Percentiles rank a stretch among this genome's conserved stretches.
Conservation (phyloP, 1,140 invertebrate genomes). For the Pogonognathellus flavescens region DNA sequence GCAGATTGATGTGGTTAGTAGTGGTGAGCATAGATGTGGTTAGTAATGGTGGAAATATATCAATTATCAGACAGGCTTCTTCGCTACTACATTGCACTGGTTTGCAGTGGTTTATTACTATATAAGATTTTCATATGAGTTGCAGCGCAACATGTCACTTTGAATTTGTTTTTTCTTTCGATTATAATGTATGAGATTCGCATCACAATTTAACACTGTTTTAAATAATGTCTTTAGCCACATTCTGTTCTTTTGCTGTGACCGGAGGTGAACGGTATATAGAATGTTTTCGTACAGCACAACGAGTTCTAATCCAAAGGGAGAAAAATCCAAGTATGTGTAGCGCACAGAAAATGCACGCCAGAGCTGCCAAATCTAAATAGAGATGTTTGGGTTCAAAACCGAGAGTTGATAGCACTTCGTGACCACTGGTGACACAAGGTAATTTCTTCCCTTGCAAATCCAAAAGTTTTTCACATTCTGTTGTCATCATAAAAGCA, state of each 20-base stretch:
- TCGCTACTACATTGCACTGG: too few species aligned
- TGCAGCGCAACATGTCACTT: too few species aligned
- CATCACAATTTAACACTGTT: too few species aligned
- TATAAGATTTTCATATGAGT: too few species aligned
- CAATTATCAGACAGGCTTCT: too few species aligned
- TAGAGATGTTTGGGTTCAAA: constrained; percentile 16
- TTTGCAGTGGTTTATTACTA: too few species aligned
- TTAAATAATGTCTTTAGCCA: too few species aligned
- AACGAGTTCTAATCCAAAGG: constrained; percentile 25
- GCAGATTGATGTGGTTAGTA: too few species aligned
- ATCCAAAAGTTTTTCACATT: neutral
- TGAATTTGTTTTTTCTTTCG: too few species aligned
- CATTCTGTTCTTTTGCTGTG: neutral
- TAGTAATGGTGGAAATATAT: too few species aligned
- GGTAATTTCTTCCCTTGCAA: neutral
- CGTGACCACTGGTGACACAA: neutral
- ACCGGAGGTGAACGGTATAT: neutral
- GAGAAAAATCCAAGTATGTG: constrained; percentile 35
- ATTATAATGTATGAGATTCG: too few species aligned
- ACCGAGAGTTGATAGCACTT: constrained; percentile 32
- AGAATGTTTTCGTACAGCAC: constrained; percentile 4
- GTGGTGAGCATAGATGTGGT: too few species aligned
- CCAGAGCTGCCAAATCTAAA: constrained; percentile 7
- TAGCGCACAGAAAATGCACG: neutral
- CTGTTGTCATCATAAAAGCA: neutral